phyloP scores from a whole-genome alignment of 2,113 vertebrate genomes.

The Lagopus muta region DNA sequence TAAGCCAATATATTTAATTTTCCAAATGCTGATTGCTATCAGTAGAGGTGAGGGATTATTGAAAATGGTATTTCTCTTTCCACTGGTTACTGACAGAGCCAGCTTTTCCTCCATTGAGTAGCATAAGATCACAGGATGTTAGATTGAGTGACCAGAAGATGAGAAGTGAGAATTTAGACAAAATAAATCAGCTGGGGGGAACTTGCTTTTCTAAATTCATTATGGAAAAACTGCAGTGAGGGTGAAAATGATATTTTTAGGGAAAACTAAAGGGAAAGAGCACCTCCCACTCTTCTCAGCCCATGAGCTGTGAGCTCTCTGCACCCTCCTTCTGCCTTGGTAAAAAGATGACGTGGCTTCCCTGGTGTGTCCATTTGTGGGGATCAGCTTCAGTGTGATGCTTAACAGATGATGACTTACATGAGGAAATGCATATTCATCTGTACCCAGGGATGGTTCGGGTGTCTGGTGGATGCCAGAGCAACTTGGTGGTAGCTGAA shows the following conservation, averaged over 20 bases:
- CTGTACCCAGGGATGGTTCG: neutral
- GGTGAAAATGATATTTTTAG: neutral
- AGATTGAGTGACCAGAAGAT: neutral
- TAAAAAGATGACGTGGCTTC: neutral
- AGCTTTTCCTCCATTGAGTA: neutral
- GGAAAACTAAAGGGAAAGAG: neutral
- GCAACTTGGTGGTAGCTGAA: neutral
- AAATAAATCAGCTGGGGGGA: neutral
- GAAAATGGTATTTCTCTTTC: neutral
- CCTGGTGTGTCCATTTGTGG: neutral
- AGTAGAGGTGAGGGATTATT: neutral
- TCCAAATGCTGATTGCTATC: neutral
- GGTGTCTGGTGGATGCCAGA: rapidly evolving
- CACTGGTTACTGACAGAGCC: neutral
- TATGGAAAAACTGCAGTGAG: neutral
- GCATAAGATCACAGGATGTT: neutral
- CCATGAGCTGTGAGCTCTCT: neutral
- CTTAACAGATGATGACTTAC: rapidly evolving
- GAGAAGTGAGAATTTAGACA: neutral
- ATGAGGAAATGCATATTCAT: neutral
- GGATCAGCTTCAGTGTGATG: neutral
- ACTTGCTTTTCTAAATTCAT: neutral
- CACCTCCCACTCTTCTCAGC: neutral
- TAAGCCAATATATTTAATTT: neutral
- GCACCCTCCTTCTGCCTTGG: neutral